A percentile compares a stretch with the other conserved stretches of the same genome.
These are phyloP conservation scores for Nasonovia ribisnigri DNA, from an alignment of 2,888 invertebrate species.

Conservation along the genomic window DNA sequence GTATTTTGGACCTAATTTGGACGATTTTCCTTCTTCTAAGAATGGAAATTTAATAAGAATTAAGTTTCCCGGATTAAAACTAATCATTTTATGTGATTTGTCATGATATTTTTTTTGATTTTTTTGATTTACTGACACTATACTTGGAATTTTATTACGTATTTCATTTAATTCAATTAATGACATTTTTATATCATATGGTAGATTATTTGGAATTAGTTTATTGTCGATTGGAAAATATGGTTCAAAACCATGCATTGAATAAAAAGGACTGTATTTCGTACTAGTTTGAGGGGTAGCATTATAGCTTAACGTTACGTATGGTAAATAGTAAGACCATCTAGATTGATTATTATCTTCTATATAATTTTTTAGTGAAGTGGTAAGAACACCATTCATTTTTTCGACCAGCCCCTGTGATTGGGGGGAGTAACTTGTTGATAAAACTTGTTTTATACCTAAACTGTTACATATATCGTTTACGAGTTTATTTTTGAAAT, in stretches of 20 bases:
- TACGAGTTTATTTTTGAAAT: background rate
- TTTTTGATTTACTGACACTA: background rate
- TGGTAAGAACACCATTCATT: background rate
- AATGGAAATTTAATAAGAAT: background rate
- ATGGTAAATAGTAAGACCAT: constrained; percentile 10
- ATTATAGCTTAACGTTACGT: background rate
- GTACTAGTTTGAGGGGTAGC: background rate
- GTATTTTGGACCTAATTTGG: background rate
- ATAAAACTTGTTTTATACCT: background rate
- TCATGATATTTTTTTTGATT: constrained; percentile 25
- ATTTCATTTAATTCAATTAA: no score
- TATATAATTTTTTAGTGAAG: constrained; percentile 2
- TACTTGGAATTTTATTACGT: background rate
- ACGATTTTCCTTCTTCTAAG: background rate
- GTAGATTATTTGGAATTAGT: no score
- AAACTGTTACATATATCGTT: background rate
- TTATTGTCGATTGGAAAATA: no score
- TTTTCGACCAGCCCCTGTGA: background rate
- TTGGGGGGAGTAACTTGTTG: background rate
- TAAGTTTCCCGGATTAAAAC: background rate
- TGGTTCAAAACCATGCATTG: no score
- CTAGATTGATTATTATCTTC: background rate
- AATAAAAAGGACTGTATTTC: background rate
- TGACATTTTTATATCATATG: no score
- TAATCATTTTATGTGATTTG: background rate